These are phyloP conservation scores for Eupelmus urozonus DNA, from an alignment of 2,888 invertebrate genomes.

Conservation along the genomic window DNA sequence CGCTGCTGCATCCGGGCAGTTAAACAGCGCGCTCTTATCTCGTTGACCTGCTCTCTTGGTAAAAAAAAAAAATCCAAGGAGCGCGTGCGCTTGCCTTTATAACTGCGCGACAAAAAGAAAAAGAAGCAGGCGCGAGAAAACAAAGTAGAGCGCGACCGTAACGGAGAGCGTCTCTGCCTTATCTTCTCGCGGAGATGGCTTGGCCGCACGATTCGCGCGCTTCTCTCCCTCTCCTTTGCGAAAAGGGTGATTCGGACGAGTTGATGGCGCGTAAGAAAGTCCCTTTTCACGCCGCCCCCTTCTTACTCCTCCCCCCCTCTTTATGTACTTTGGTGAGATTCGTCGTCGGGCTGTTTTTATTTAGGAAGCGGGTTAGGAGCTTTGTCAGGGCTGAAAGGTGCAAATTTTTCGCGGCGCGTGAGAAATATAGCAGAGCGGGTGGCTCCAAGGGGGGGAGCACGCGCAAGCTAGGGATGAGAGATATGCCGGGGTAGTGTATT, in stretches of 20 bases:
- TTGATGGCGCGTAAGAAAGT: background rate
- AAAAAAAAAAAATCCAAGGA: too few species aligned
- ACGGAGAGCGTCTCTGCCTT: conserved; percentile 9
- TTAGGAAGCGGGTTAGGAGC: background rate
- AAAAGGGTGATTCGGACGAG: conserved; percentile 8
- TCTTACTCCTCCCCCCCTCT: background rate
- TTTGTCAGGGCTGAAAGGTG: conserved; percentile 24
- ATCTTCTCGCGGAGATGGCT: conserved; percentile 9
- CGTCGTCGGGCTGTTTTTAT: background rate
- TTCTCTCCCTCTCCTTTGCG: too few species aligned
- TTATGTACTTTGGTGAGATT: background rate
- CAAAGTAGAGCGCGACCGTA: background rate
- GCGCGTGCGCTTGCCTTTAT: too few species aligned
- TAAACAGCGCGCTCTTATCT: background rate
- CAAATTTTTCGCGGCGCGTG: conserved; percentile 29
- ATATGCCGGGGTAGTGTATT: conserved; percentile 16
- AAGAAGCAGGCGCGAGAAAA: background rate
- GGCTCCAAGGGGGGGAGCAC: background rate
- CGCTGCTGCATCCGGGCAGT: background rate
- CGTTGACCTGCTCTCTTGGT: background rate
- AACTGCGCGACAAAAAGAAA: background rate
- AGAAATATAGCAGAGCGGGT: background rate
- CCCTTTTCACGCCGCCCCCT: background rate
- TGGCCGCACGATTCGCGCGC: background rate
- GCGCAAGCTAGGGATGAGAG: background rate